Evolutionary conservation across 2,113 vertebrate species (phyloP).

Genomic region (Protobothrops mucrosquamatus): DNA sequence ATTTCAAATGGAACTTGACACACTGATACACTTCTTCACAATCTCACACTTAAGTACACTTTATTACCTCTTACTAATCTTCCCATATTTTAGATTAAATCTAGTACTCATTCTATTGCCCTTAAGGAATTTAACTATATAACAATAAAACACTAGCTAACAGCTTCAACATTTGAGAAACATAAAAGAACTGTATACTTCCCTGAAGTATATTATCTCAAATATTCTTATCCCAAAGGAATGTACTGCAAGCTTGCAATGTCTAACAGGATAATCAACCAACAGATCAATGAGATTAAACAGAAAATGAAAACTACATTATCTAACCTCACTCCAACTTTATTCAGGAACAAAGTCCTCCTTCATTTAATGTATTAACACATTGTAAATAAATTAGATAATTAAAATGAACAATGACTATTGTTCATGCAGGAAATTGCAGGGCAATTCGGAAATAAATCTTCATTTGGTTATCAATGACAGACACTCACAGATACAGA

Average conservation of each 20-base stretch:
- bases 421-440: neutral
- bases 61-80: conserved; percentile 38
- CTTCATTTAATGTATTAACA: neutral
- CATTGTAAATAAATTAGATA: neutral
- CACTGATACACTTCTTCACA: conserved; percentile 7
- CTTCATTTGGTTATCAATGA: too few species aligned
- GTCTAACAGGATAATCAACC: conserved; percentile 32
- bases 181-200: neutral
- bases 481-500: too few species aligned
- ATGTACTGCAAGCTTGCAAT: conserved; percentile 29
- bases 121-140: neutral
- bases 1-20: conserved; percentile 21
- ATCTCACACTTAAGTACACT: conserved; percentile 22
- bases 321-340: neutral
- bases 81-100: conserved; percentile 33
- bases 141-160: conserved; percentile 46
- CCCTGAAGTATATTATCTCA: neutral
- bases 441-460: too few species aligned
- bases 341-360: neutral
- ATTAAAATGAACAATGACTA: neutral
- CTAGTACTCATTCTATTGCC: neutral
- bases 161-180: conserved; percentile 25
- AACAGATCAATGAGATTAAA: neutral
- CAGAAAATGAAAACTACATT: neutral
- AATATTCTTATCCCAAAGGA: conserved; percentile 7